phyloP scores from a whole-genome alignment of 2,113 vertebrate species.

The Hyaena hyaena region DNA sequence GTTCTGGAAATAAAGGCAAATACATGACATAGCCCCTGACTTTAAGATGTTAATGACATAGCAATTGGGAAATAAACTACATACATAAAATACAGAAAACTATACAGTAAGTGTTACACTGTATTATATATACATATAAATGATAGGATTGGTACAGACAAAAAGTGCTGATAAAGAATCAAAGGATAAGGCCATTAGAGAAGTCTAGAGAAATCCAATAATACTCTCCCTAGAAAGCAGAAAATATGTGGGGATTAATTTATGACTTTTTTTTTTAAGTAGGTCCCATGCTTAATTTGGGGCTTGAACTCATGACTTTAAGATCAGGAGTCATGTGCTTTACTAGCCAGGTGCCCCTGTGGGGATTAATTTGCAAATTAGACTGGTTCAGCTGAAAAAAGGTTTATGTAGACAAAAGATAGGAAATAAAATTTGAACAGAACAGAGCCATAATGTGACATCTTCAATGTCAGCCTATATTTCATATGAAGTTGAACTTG shows the following conservation, averaged over 20 bases:
- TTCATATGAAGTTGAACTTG: conserved; percentile 37
- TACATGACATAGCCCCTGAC: not conserved
- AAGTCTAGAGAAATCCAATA: conserved; percentile 40
- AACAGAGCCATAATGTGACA: not conserved
- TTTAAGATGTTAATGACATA: not conserved
- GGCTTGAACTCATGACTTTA: not conserved
- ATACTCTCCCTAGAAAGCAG: not conserved
- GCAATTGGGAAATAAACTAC: not conserved
- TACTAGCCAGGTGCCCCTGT: not conserved
- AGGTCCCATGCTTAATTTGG: not conserved
- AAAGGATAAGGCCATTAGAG: not conserved
- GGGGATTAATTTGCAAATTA: not conserved
- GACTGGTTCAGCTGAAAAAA: not conserved
- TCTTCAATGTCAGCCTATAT: not conserved
- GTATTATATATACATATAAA: not conserved
- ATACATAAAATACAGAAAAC: not conserved
- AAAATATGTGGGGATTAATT: not conserved
- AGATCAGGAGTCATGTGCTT: not conserved
- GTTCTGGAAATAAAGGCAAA: not conserved
- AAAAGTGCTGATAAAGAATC: not conserved
- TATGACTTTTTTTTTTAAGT: not conserved
- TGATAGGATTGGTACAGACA: not conserved
- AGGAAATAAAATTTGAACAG: not conserved
- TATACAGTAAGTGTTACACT: not conserved
- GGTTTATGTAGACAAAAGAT: not conserved